Evolutionary conservation across 2,113 vertebrate species (phyloP).

Genomic region (Silurus glanis): DNA sequence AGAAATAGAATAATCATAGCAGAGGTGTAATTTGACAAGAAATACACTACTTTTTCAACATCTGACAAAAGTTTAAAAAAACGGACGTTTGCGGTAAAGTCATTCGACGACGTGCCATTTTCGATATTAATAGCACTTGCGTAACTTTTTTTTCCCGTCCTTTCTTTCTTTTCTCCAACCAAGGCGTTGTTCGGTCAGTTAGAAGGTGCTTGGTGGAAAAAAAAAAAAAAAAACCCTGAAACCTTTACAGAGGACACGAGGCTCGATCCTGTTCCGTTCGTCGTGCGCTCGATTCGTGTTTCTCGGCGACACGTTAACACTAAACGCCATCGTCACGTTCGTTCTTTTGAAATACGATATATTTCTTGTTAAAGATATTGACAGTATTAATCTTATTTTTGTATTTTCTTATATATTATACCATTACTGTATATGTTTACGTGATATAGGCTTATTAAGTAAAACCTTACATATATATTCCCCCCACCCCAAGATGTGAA

Average conservation of each 20-base stretch:
- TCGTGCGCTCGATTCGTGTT: slow-evolving; percentile 64
- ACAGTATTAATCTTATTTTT: slow-evolving; percentile 99
- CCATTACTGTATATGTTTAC: slow-evolving; percentile 96
- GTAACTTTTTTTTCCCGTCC: slow-evolving; percentile 55
- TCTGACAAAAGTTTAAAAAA: slow-evolving; percentile 67
- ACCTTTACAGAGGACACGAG: neutral
- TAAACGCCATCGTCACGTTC: slow-evolving; percentile 56
- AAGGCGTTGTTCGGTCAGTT: slow-evolving; percentile 81
- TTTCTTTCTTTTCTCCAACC: slow-evolving; percentile 78
- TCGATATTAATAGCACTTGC: slow-evolving; percentile 80
- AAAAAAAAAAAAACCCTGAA: slow-evolving; percentile 48
- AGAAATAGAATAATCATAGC: slow-evolving; percentile 81
- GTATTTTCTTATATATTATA: slow-evolving; percentile 99
- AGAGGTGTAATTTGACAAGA: slow-evolving; percentile 79
- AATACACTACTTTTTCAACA: slow-evolving; percentile 81
- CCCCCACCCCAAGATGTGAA: slow-evolving; percentile 71
- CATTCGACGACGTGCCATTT: slow-evolving; percentile 87
- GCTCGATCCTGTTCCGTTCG: slow-evolving; percentile 58
- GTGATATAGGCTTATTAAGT: slow-evolving; percentile 75
- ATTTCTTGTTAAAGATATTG: slow-evolving; percentile 94
- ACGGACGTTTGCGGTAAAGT: slow-evolving; percentile 74
- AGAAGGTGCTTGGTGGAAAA: slow-evolving; percentile 79
- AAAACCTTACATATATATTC: slow-evolving; percentile 64
- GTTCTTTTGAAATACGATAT: slow-evolving; percentile 85
- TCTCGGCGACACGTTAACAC: slow-evolving; percentile 73